These are phyloP conservation scores for Drosophila mimica DNA, from an alignment of 2,888 invertebrate genomes.

Conservation along the genomic window DNA sequence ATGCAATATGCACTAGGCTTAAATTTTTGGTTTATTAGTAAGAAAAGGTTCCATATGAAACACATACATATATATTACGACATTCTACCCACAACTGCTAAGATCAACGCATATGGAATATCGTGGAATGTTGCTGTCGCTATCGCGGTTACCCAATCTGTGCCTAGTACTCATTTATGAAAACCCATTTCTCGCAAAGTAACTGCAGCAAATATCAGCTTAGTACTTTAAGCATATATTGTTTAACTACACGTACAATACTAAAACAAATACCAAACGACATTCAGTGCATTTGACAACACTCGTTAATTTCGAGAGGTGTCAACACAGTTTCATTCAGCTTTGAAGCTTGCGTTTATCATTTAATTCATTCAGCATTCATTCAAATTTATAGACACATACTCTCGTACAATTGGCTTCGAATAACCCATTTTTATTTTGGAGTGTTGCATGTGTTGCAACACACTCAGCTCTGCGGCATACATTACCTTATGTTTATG, in stretches of 20 bases:
- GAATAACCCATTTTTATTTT: slow-evolving; percentile 41
- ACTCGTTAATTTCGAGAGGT: slow-evolving; percentile 38
- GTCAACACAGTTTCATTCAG: slow-evolving; percentile 47
- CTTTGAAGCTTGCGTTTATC: slow-evolving; percentile 60
- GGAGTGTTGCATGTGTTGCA: slow-evolving; percentile 27
- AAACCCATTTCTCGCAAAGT: slow-evolving; percentile 44
- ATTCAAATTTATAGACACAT: slow-evolving; percentile 32
- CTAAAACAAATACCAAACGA: slow-evolving; percentile 50
- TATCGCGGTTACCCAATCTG: slow-evolving; percentile 86
- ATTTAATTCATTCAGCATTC: slow-evolving; percentile 48
- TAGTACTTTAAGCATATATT: slow-evolving; percentile 56
- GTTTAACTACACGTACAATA: slow-evolving; percentile 32
- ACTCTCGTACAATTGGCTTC: slow-evolving; percentile 51
- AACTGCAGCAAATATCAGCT: slow-evolving; percentile 37
- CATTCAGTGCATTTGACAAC: slow-evolving; percentile 60
- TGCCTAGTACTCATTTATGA: slow-evolving; percentile 82
- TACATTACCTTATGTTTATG: slow-evolving; percentile 44
- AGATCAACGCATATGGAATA: slow-evolving; percentile 81
- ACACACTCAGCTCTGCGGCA: slow-evolving; percentile 57
- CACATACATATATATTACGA: slow-evolving; percentile 27
- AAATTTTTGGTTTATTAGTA: slow-evolving; percentile 30
- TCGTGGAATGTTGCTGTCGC: slow-evolving; percentile 86
- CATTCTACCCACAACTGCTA: slow-evolving; percentile 46
- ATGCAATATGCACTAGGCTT: slow-evolving; percentile 53
- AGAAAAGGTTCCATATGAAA: slow-evolving; percentile 34